Evolutionary conservation across 2,888 invertebrate genomes (phyloP).

Genomic region (Clitarchus hookeri): DNA sequence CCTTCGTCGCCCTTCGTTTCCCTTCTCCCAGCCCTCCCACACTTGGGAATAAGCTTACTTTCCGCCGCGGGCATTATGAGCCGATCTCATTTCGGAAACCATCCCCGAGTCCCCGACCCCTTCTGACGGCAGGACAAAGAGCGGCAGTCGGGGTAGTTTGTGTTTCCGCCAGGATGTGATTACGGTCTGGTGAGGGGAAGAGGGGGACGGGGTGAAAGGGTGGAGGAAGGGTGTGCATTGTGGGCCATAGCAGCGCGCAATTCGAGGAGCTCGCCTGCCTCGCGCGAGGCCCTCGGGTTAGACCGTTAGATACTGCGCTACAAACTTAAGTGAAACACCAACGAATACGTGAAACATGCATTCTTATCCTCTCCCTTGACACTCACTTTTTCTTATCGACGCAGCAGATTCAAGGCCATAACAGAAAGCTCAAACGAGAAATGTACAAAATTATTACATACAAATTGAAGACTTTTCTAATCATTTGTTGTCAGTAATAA

Average conservation of each 20-base stretch:
- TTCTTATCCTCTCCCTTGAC: no score
- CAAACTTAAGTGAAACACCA: no score
- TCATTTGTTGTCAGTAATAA: no score
- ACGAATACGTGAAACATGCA: no score
- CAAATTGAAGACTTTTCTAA: no score
- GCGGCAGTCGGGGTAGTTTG: background rate
- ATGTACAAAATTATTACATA: no score
- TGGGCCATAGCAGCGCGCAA: background rate
- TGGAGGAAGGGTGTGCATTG: background rate
- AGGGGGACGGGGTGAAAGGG: no score
- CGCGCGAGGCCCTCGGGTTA: no score
- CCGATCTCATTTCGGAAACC: constrained; percentile 9
- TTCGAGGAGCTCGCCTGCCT: background rate
- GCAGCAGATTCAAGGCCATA: no score
- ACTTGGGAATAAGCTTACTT: constrained; percentile 14
- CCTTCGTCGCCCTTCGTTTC: background rate
- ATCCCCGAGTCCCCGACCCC: background rate
- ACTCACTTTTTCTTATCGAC: no score
- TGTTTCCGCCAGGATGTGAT: constrained; percentile 14
- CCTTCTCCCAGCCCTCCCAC: background rate
- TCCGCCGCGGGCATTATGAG: constrained; percentile 8
- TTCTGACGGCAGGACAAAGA: background rate
- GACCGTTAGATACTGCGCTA: no score
- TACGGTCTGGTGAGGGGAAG: background rate
- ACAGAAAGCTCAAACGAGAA: no score